phyloP scores from a whole-genome alignment of 2,797 vertebrate genomes.

The Enteromius radiatus region DNA sequence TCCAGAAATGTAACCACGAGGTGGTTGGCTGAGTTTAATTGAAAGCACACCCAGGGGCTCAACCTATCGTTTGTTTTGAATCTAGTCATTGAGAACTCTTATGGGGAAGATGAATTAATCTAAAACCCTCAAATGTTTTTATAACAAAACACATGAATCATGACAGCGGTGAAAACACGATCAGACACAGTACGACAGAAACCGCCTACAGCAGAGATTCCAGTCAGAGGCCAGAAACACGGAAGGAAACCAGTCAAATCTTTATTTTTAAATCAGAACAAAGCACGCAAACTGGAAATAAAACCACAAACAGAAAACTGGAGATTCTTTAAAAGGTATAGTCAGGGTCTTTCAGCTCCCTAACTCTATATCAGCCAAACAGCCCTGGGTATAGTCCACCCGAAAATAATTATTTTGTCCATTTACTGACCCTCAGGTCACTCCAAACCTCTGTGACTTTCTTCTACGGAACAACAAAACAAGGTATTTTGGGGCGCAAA shows the following conservation, averaged over 20 bases:
- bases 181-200: not conserved
- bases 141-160: slow-evolving; percentile 6
- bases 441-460: no score
- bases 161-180: not conserved
- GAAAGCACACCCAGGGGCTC: not conserved
- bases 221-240: not conserved
- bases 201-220: not conserved
- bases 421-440: no score
- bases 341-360: not conserved
- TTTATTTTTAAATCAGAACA: not conserved
- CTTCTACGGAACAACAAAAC: no score
- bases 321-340: no score
- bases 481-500: no score
- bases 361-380: not conserved
- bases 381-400: not conserved
- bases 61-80: not conserved
- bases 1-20: not conserved
- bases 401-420: no score
- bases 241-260: not conserved
- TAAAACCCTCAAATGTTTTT: not conserved
- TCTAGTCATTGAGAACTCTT: not conserved
- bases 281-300: not conserved
- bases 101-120: not conserved
- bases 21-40: not conserved
- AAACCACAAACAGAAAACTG: not conserved